phyloP scores from a whole-genome alignment of 1,140 invertebrate genomes.

The Drosophila auraria region DNA sequence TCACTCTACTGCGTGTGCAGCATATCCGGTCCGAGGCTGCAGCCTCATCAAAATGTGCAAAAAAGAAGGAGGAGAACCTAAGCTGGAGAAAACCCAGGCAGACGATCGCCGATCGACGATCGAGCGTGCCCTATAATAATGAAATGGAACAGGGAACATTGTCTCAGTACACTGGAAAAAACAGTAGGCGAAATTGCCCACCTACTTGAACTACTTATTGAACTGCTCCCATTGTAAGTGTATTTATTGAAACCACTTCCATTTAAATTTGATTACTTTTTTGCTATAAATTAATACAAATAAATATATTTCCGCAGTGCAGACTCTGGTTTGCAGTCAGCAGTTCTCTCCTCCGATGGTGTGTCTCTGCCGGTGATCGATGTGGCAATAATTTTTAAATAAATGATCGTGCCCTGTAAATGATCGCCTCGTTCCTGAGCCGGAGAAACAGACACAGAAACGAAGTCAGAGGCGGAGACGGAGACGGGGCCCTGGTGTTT shows the following conservation, averaged over 20 bases:
- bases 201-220: too few species aligned
- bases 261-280: too few species aligned
- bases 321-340: constrained; percentile 13
- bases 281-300: too few species aligned
- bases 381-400: constrained; percentile 84
- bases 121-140: constrained; percentile 75
- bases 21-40: constrained; percentile 65
- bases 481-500: constrained; percentile 10
- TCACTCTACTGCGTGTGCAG: constrained; percentile 73
- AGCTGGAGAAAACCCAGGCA: constrained; percentile 27
- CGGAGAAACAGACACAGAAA: constrained; percentile 12
- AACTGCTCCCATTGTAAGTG: neutral
- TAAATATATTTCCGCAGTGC: constrained; percentile 11
- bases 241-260: too few species aligned
- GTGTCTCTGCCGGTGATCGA: constrained; percentile 71
- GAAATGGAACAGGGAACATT: constrained; percentile 51
- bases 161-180: constrained; percentile 4
- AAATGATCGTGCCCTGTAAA: constrained; percentile 80
- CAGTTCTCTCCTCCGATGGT: constrained; percentile 28
- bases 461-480: constrained; percentile 1
- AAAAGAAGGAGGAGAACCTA: constrained; percentile 19
- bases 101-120: constrained; percentile 39
- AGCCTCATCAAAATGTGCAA: constrained; percentile 68
- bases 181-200: too few species aligned
- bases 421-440: constrained; percentile 60